phyloP scores from a whole-genome alignment of 2,888 invertebrate species.

The Azorinus chamasolen region DNA sequence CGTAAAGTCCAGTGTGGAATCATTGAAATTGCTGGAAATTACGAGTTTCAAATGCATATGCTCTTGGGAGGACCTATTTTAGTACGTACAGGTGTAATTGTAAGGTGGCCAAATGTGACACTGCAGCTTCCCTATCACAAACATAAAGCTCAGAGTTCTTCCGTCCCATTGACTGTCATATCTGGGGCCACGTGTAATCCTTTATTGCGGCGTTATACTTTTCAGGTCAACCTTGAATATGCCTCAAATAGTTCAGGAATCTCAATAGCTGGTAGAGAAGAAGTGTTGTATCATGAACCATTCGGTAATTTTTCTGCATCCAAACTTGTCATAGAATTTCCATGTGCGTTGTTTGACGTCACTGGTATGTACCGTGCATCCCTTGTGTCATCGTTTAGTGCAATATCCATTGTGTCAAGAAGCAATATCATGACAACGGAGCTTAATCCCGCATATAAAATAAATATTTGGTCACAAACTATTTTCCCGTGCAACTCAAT shows the following conservation, averaged over 20 bases:
- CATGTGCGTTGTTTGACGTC: constrained; percentile 77
- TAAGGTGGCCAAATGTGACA: constrained; percentile 75
- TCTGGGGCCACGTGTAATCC: constrained; percentile 76
- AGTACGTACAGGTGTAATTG: constrained; percentile 64
- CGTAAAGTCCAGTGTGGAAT: constrained; percentile 78
- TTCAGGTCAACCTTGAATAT: constrained; percentile 70
- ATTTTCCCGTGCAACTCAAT: constrained; percentile 76
- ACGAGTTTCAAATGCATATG: constrained; percentile 76
- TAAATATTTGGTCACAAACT: constrained; percentile 66
- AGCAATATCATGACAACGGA: constrained; percentile 76
- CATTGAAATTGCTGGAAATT: constrained; percentile 79
- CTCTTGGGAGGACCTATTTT: constrained; percentile 74
- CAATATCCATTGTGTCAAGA: constrained; percentile 63
- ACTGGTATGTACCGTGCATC: constrained; percentile 78
- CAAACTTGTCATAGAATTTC: constrained; percentile 55
- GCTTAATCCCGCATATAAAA: constrained; percentile 74
- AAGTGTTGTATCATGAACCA: constrained; percentile 44
- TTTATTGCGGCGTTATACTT: constrained; percentile 67
- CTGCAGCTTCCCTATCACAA: constrained; percentile 66
- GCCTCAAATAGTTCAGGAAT: constrained; percentile 43
- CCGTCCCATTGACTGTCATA: constrained; percentile 67
- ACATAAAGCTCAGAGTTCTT: constrained; percentile 74
- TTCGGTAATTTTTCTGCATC: constrained; percentile 47
- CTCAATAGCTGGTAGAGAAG: constrained; percentile 36
- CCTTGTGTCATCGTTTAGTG: constrained; percentile 71